These are phyloP conservation scores for Pterostichus niger DNA, from an alignment of 2,888 invertebrate species.

Conservation along the genomic window DNA sequence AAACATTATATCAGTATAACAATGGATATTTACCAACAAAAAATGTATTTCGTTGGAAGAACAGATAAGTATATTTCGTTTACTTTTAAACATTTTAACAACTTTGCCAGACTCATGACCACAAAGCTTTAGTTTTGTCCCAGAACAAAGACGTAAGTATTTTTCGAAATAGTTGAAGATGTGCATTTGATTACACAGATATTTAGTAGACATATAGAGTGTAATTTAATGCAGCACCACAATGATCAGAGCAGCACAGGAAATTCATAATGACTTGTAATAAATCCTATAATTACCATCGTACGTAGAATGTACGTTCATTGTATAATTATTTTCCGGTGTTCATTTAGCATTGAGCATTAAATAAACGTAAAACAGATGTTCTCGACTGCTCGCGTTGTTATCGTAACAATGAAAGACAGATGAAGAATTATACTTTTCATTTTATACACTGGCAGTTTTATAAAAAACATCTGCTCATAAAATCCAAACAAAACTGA, in stretches of 20 bases:
- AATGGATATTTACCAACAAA: no score
- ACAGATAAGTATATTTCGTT: background rate
- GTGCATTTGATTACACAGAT: background rate
- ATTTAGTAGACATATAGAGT: background rate
- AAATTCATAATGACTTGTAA: slow-evolving; percentile 50
- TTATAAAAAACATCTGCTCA: no score
- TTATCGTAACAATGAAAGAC: slow-evolving; percentile 7
- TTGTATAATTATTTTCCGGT: slow-evolving; percentile 53
- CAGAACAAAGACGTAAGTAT: background rate
- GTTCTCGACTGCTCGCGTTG: background rate
- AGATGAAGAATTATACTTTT: slow-evolving; percentile 13
- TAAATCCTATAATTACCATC: slow-evolving; percentile 51
- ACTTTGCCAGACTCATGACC: background rate
- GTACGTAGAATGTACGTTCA: slow-evolving; percentile 29
- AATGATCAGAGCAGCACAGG: slow-evolving; percentile 21
- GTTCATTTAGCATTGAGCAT: slow-evolving; percentile 39
- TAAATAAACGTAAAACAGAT: slow-evolving; percentile 47
- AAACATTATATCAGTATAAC: no score
- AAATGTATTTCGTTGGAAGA: no score
- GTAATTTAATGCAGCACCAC: background rate
- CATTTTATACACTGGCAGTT: background rate
- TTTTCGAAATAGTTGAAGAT: background rate
- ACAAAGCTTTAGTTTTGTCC: background rate
- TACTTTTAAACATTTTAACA: no score
- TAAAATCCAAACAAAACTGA: no score